phyloP scores from a whole-genome alignment of 2,113 vertebrate species.

The Phrynosoma blainvillii region DNA sequence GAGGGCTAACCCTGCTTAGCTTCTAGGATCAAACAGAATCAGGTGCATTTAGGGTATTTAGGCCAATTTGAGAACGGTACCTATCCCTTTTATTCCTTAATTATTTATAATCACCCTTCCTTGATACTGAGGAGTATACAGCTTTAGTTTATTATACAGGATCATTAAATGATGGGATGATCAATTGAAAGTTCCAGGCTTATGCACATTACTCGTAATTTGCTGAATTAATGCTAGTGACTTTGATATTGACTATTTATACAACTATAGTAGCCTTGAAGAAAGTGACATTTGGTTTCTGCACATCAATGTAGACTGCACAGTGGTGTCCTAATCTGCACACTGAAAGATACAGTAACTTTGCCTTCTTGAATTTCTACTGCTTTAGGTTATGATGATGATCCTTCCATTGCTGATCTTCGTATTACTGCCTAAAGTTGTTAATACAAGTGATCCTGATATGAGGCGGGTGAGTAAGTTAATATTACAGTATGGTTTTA shows the following conservation, averaged over 20 bases:
- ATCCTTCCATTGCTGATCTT: slow-evolving; percentile 96
- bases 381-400: slow-evolving; percentile 97
- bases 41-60: too few species aligned
- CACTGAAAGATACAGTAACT: not conserved
- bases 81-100: not conserved
- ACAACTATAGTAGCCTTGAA: not conserved
- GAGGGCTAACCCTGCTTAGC: too few species aligned
- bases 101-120: not conserved
- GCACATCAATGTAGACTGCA: not conserved
- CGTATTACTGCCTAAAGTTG: slow-evolving; percentile 96
- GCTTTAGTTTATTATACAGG: not conserved
- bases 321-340: too few species aligned
- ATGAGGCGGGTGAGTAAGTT: slow-evolving; percentile 91
- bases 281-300: not conserved
- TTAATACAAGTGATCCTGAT: slow-evolving; percentile 98
- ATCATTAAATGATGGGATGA: not conserved
- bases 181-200: not conserved
- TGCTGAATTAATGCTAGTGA: not conserved
- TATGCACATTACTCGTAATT: not conserved
- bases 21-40: too few species aligned
- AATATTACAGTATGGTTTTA: not conserved
- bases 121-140: not conserved
- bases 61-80: too few species aligned
- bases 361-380: slow-evolving; percentile 32
- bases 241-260: not conserved